phyloP scores from a whole-genome alignment of 2,797 vertebrate species.

The Arnoldichthys spilopterus region DNA sequence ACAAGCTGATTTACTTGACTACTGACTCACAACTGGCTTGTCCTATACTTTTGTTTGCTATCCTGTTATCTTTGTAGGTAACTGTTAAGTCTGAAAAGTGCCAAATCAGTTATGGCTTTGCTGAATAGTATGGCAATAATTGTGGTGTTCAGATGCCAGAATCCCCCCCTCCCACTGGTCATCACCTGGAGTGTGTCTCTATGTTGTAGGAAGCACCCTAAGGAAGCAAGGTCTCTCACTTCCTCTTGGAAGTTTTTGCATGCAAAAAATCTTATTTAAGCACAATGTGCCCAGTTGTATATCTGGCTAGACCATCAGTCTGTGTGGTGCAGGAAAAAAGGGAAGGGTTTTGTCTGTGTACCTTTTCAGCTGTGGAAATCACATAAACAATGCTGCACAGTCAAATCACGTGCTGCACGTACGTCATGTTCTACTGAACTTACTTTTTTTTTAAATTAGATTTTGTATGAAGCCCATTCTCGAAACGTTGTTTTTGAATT shows the following conservation, averaged over 20 bases:
- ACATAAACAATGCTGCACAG: background rate
- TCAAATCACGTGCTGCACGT: background rate
- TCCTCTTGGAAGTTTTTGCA: background rate
- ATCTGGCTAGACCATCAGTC: background rate
- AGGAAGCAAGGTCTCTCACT: conserved; percentile 11
- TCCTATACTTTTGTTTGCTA: too few species aligned
- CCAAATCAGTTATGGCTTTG: background rate
- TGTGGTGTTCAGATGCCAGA: background rate
- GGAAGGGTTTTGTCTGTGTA: background rate
- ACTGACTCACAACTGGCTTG: too few species aligned
- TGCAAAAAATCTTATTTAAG: background rate
- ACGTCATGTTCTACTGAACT: background rate
- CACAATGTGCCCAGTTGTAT: background rate
- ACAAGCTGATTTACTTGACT: too few species aligned
- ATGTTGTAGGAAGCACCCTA: background rate
- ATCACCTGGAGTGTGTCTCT: background rate
- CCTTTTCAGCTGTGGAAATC: background rate
- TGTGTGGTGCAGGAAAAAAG: background rate
- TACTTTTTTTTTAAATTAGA: too few species aligned
- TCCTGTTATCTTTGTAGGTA: background rate
- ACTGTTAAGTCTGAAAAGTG: too few species aligned
- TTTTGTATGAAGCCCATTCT: too few species aligned
- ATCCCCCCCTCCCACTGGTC: background rate
- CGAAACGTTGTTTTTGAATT: too few species aligned
- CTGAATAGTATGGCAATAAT: background rate